Conservation (phyloP, 2,113 vertebrate species). For the Loxodonta africana region DNA sequence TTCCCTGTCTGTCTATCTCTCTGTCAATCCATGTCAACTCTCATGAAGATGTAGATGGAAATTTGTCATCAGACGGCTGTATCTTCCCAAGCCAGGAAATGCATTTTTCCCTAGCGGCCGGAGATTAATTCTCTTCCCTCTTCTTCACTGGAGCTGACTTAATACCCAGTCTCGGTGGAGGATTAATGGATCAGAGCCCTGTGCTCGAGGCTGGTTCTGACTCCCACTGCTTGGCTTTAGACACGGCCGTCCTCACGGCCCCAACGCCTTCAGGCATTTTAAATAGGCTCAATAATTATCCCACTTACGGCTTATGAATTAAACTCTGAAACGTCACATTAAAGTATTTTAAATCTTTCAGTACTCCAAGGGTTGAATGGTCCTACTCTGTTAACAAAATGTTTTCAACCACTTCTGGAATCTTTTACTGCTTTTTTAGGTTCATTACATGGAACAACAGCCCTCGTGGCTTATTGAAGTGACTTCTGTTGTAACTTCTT, state of each 20-base stretch:
- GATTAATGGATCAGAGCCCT: not conserved
- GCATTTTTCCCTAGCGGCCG: not conserved
- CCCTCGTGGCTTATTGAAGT: not conserved
- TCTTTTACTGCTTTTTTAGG: not conserved
- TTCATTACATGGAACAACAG: not conserved
- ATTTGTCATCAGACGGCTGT: slow-evolving; percentile 30
- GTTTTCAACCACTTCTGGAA: not conserved
- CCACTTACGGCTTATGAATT: slow-evolving; percentile 26
- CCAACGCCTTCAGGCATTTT: not conserved
- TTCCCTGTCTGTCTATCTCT: not conserved
- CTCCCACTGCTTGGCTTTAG: not conserved
- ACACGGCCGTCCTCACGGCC: not conserved
- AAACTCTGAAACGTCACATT: slow-evolving; percentile 30
- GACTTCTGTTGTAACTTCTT: not conserved
- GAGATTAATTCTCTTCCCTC: not conserved
- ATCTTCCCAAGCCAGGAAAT: slow-evolving; percentile 27
- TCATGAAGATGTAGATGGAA: not conserved
- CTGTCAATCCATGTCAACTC: slow-evolving; percentile 31
- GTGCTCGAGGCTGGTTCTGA: not conserved
- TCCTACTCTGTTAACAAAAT: not conserved
- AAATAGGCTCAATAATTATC: not conserved
- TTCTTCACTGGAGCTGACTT: not conserved
- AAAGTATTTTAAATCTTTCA: slow-evolving; percentile 35
- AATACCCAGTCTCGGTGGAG: not conserved
- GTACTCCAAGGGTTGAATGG: not conserved